phyloP scores from a whole-genome alignment of 2,888 invertebrate genomes.

The Imbricaverruca yamaguchii region DNA sequence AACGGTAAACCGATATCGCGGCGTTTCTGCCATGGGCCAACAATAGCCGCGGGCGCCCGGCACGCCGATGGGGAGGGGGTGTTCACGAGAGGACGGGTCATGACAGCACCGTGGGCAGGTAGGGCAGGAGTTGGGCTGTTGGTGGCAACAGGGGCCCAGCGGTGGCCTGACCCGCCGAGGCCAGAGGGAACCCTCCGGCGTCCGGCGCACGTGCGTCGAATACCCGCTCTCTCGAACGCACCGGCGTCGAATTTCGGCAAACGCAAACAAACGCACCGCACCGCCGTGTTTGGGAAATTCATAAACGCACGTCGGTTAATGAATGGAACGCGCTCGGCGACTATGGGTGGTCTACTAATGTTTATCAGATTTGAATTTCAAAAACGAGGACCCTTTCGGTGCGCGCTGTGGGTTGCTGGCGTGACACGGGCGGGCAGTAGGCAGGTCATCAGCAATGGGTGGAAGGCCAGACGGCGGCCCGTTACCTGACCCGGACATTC shows the following conservation, averaged over 20 bases:
- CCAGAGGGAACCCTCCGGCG: neutral
- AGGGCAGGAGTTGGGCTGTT: neutral
- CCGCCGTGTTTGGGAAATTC: conserved; percentile 17
- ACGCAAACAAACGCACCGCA: neutral
- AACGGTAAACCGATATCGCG: conserved; percentile 1
- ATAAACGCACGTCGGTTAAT: neutral
- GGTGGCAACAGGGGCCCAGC: neutral
- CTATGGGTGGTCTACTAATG: neutral
- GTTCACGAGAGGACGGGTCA: no score
- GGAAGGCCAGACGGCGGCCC: no score
- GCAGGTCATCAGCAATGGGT: no score
- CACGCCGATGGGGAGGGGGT: no score
- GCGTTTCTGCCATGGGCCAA: neutral
- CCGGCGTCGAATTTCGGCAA: neutral
- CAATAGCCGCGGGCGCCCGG: neutral
- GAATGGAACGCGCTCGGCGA: neutral
- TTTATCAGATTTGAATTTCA: neutral
- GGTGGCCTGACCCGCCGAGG: neutral
- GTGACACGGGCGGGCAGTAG: neutral
- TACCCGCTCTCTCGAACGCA: neutral
- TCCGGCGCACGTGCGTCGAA: neutral
- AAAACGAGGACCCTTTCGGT: neutral
- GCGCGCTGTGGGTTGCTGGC: neutral
- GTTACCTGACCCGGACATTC: no score
- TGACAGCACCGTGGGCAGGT: neutral